These are phyloP conservation scores for Setophaga kirtlandii DNA, from an alignment of 2,113 vertebrate species.

Conservation along the genomic window DNA sequence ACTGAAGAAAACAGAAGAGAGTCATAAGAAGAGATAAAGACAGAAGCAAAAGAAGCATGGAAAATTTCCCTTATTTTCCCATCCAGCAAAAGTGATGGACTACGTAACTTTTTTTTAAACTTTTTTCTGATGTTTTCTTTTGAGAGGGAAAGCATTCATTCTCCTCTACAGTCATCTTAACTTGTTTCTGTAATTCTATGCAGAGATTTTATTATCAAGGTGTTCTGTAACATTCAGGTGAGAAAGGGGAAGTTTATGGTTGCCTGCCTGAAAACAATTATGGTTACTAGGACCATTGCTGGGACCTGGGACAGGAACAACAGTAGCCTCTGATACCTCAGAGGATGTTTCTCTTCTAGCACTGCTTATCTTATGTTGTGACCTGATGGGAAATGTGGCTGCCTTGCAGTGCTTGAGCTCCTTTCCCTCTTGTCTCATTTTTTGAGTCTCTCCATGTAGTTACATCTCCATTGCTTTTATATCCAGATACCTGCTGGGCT, in stretches of 20 bases:
- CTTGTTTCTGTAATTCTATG: not conserved
- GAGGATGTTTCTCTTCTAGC: not conserved
- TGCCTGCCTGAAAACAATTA: not conserved
- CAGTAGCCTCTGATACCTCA: not conserved
- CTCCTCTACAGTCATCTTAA: not conserved
- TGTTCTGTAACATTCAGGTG: not conserved
- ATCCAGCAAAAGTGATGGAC: not conserved
- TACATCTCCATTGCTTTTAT: not conserved
- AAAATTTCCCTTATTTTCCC: not conserved
- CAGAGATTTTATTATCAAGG: not conserved
- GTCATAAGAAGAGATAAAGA: not conserved
- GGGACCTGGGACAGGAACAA: not conserved
- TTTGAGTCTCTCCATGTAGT: not conserved
- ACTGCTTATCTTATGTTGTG: not conserved
- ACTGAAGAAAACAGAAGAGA: not conserved
- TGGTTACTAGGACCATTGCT: not conserved
- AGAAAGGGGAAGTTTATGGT: not conserved
- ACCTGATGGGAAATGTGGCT: fast-evolving
- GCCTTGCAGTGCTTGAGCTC: not conserved
- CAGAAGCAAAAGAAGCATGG: not conserved
- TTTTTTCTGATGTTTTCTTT: not conserved
- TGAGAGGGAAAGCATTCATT: not conserved
- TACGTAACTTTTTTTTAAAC: not conserved
- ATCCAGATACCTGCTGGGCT: not conserved
- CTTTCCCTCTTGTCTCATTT: not conserved